These are phyloP conservation scores for Myotis pilosus DNA, from an alignment of 2,797 vertebrate genomes.

Conservation along the genomic window DNA sequence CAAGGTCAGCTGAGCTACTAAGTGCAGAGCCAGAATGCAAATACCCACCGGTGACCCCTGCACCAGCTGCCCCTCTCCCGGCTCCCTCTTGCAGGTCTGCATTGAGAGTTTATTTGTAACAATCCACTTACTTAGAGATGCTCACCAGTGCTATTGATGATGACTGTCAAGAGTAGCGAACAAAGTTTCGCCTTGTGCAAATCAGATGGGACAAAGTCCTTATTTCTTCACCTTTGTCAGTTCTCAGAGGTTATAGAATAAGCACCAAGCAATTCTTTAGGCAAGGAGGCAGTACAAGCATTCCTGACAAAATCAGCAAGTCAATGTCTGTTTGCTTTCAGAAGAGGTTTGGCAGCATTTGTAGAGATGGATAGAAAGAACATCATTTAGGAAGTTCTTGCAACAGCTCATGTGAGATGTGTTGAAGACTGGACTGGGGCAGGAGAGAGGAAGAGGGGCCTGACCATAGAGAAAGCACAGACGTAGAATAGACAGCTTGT, in stretches of 20 bases:
- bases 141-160: background rate
- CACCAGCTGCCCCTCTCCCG: fast-evolving
- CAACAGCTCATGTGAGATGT: background rate
- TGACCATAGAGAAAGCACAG: background rate
- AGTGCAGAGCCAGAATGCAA: background rate
- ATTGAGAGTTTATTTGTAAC: background rate
- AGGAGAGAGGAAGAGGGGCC: too few species aligned
- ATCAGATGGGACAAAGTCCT: background rate
- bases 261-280: background rate
- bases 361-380: background rate
- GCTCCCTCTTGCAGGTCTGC: background rate
- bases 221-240: background rate
- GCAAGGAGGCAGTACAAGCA: background rate
- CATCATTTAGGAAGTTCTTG: background rate
- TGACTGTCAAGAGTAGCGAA: background rate
- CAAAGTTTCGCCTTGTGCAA: background rate
- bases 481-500: too few species aligned
- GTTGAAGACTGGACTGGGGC: background rate
- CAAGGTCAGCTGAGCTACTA: background rate
- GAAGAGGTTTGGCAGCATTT: background rate
- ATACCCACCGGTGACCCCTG: background rate
- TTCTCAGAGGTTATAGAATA: background rate
- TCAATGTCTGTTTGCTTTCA: background rate
- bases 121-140: background rate
- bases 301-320: background rate